These are phyloP conservation scores for Tetramorium simillimum DNA, from an alignment of 1,140 invertebrate genomes.

Conservation along the genomic window DNA sequence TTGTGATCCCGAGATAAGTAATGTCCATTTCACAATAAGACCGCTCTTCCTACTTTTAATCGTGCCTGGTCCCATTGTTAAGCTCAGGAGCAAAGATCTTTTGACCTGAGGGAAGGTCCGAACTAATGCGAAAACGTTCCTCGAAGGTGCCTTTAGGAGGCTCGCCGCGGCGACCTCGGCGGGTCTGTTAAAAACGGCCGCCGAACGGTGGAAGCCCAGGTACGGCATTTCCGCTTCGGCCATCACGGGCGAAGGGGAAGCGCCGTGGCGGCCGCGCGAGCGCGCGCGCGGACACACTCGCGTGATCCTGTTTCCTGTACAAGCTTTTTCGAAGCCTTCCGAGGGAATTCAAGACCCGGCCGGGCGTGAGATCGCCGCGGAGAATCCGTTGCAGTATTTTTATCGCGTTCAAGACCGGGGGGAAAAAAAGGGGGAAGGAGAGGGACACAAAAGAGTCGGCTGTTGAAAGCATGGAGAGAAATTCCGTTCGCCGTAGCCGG, in stretches of 20 bases:
- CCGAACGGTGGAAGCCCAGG: conserved; percentile 24
- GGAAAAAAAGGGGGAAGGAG: background rate
- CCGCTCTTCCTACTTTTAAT: background rate
- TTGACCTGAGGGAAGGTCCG: background rate
- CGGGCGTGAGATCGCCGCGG: conserved; percentile 31
- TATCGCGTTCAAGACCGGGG: background rate
- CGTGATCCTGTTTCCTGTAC: conserved; percentile 50
- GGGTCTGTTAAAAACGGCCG: conserved; percentile 25
- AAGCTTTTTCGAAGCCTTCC: conserved; percentile 32
- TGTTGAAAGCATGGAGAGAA: conserved; percentile 7
- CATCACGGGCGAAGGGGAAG: conserved; percentile 16
- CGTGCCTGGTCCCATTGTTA: background rate
- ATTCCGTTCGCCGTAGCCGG: background rate
- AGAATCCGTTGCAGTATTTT: conserved; percentile 12
- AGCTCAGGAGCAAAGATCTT: background rate
- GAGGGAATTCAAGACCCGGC: conserved; percentile 12
- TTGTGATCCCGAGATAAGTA: background rate
- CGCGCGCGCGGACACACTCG: conserved; percentile 34
- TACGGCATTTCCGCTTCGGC: conserved; percentile 44
- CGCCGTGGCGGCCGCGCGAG: background rate
- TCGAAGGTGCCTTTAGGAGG: background rate
- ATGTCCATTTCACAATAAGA: background rate
- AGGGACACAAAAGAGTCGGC: background rate
- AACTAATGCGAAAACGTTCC: background rate
- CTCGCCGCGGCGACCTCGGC: background rate